phyloP scores from a whole-genome alignment of 2,113 vertebrate genomes.

The Aplodontia rufa region DNA sequence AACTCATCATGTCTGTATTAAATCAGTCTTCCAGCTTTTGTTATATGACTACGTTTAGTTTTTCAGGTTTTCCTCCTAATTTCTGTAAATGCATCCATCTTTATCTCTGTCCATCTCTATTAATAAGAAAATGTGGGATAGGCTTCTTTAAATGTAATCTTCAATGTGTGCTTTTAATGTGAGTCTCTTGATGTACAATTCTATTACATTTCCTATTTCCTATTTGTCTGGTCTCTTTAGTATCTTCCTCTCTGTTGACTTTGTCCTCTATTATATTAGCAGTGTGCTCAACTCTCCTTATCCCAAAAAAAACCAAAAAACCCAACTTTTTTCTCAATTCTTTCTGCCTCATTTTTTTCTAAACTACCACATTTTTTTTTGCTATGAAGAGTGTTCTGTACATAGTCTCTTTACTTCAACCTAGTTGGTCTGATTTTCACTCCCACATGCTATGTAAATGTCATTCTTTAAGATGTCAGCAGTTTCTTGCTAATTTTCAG shows the following conservation, averaged over 20 bases:
- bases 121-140: not conserved
- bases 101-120: not conserved
- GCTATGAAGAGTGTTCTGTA: not conserved
- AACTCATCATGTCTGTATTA: not conserved
- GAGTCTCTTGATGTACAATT: not conserved
- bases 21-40: not conserved
- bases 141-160: not conserved
- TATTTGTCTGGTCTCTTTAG: not conserved
- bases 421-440: not conserved
- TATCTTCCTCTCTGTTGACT: not conserved
- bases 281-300: not conserved
- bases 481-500: not conserved
- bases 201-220: not conserved
- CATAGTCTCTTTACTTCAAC: not conserved
- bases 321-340: not conserved
- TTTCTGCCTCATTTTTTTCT: not conserved
- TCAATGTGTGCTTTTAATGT: constrained; percentile 16
- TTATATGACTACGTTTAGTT: not conserved
- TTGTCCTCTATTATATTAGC: not conserved
- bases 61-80: not conserved
- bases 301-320: not conserved
- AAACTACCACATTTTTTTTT: not conserved
- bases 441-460: too few species aligned
- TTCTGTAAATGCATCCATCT: not conserved
- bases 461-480: not conserved